These are phyloP conservation scores for Orthosia incerta DNA, from an alignment of 2,888 invertebrate species.

Conservation along the genomic window DNA sequence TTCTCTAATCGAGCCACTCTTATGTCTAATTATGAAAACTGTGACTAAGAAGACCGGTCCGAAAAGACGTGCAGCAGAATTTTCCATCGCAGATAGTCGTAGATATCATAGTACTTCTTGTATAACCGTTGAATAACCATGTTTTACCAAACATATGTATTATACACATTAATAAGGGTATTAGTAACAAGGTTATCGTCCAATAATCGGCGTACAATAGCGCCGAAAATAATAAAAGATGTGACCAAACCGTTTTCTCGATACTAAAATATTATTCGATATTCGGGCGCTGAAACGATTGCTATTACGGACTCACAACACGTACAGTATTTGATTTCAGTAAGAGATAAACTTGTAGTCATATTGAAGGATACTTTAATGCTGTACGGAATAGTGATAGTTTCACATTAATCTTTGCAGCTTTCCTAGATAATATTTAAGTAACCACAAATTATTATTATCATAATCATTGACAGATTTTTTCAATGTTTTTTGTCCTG, in stretches of 20 bases:
- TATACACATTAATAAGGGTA: not conserved
- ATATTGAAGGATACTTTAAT: not conserved
- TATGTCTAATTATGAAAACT: too few species aligned
- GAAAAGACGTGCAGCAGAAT: not conserved
- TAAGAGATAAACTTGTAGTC: slow-evolving; percentile 8
- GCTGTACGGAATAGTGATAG: not conserved
- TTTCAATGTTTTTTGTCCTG: too few species aligned
- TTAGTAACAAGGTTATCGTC: slow-evolving; percentile 19
- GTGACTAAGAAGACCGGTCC: too few species aligned
- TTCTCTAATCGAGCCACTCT: too few species aligned
- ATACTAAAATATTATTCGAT: slow-evolving; percentile 33
- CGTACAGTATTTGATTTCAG: slow-evolving; percentile 41
- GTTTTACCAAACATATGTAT: not conserved
- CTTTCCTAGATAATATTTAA: too few species aligned
- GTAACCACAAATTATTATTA: too few species aligned
- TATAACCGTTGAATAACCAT: not conserved
- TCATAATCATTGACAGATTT: too few species aligned
- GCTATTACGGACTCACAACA: slow-evolving; percentile 13
- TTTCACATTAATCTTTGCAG: not conserved
- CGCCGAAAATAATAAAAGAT: slow-evolving; percentile 27
- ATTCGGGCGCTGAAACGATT: not conserved
- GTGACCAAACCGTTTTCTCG: slow-evolving; percentile 9
- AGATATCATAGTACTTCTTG: too few species aligned
- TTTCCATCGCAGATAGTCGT: too few species aligned
- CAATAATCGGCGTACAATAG: slow-evolving; percentile 11